Evolutionary conservation across 2,888 invertebrate species (phyloP).

Genomic region (Mechanitis messenoides): DNA sequence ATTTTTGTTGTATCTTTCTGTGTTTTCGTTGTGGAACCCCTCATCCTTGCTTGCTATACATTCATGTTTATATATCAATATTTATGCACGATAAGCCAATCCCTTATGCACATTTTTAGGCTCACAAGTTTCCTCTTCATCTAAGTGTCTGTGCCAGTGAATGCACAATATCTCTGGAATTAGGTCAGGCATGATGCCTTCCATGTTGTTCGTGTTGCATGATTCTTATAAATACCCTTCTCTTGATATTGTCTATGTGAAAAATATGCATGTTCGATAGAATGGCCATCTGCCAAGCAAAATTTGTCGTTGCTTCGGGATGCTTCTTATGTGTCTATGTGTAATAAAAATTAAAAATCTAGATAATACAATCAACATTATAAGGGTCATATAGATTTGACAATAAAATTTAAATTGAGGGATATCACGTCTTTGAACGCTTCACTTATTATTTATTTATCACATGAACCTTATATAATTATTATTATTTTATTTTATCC

Average conservation of each 20-base stretch:
- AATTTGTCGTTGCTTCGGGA: slow-evolving; percentile 61
- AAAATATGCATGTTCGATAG: slow-evolving; percentile 72
- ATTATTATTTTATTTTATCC: slow-evolving; percentile 11
- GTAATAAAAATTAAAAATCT: slow-evolving; percentile 11
- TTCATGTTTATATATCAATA: slow-evolving; percentile 47
- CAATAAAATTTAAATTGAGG: neutral
- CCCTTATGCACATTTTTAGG: slow-evolving; percentile 67
- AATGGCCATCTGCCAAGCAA: slow-evolving; percentile 68
- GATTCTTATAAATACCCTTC: slow-evolving; percentile 61
- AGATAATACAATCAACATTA: neutral
- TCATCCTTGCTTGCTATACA: slow-evolving; percentile 69
- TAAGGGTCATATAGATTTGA: neutral
- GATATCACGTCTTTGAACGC: slow-evolving; percentile 19
- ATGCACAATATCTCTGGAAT: slow-evolving; percentile 65
- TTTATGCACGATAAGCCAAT: slow-evolving; percentile 71
- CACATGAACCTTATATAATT: slow-evolving; percentile 10
- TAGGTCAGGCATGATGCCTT: slow-evolving; percentile 69
- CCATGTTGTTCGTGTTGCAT: slow-evolving; percentile 75
- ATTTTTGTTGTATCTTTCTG: slow-evolving; percentile 50
- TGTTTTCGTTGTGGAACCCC: slow-evolving; percentile 57
- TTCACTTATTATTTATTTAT: slow-evolving; percentile 15
- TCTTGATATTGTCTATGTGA: slow-evolving; percentile 61
- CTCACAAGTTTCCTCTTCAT: slow-evolving; percentile 64
- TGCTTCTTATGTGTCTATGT: slow-evolving; percentile 52
- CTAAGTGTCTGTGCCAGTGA: slow-evolving; percentile 69